Percentiles rank a stretch among this genome's conserved stretches.
phyloP scores from a whole-genome alignment of 2,113 vertebrate species.

The Phrynosoma blainvillii region DNA sequence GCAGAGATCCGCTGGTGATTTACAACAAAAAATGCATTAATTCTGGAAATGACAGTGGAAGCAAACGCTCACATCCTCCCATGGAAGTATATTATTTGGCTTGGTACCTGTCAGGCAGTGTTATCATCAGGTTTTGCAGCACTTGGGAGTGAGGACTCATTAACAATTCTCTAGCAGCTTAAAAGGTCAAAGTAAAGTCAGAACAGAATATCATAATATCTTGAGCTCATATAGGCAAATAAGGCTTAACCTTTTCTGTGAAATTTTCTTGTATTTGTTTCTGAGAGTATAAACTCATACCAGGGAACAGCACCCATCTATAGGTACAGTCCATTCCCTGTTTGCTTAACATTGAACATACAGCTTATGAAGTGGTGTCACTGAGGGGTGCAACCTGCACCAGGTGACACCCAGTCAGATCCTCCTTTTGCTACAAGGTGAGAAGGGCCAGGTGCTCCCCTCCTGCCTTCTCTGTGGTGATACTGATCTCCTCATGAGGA shows the following conservation, averaged over 20 bases:
- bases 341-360: neutral
- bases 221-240: neutral
- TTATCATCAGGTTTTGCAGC: constrained; percentile 26
- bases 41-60: constrained; percentile 22
- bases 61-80: constrained; percentile 15
- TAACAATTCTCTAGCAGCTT: constrained; percentile 20
- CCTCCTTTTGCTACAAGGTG: too few relatives aligned
- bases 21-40: constrained; percentile 26
- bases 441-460: too few relatives aligned
- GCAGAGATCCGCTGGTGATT: neutral
- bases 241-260: neutral
- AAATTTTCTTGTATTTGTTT: constrained; percentile 1
- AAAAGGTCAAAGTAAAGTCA: constrained; percentile 32
- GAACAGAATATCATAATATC: constrained; percentile 11
- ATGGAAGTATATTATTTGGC: constrained; percentile 30
- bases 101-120: constrained; percentile 29
- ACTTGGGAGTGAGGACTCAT: constrained; percentile 12
- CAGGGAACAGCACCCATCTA: neutral
- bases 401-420: too few relatives aligned
- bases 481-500: too few relatives aligned
- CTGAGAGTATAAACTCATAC: neutral
- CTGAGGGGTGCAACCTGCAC: too few relatives aligned
- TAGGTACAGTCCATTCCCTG: too few relatives aligned
- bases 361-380: neutral
- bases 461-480: too few relatives aligned